These are phyloP conservation scores for Lagocephalus sceleratus DNA, from an alignment of 2,797 vertebrate genomes.

Conservation along the genomic window DNA sequence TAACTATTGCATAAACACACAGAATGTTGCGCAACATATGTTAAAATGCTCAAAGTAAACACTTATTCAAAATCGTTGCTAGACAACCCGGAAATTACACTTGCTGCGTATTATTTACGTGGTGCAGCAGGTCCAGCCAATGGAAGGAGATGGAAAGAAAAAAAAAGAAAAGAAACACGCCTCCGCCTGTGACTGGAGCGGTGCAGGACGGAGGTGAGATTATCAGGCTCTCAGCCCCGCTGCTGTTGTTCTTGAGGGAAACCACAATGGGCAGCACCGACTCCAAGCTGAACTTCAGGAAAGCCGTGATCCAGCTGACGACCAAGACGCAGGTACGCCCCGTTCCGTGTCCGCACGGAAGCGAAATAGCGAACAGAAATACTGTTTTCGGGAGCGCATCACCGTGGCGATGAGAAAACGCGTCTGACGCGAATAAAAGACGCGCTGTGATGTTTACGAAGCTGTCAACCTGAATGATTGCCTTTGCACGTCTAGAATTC, in stretches of 20 bases:
- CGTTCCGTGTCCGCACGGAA: neutral
- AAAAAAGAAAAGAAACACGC: slow-evolving; percentile 38
- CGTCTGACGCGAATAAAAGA: slow-evolving; percentile 8
- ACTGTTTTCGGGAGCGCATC: slow-evolving; percentile 35
- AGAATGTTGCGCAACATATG: too few species aligned
- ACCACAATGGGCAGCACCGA: slow-evolving; percentile 89
- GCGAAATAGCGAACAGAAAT: slow-evolving; percentile 9
- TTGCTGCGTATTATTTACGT: slow-evolving; percentile 6
- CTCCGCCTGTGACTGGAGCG: slow-evolving; percentile 67
- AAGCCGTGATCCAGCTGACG: slow-evolving; percentile 96
- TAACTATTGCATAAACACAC: too few species aligned
- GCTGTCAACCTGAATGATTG: neutral
- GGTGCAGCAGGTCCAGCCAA: slow-evolving; percentile 45
- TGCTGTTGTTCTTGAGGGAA: slow-evolving; percentile 40
- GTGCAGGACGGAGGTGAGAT: slow-evolving; percentile 66
- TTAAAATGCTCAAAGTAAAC: too few species aligned
- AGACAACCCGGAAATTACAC: slow-evolving; percentile 68
- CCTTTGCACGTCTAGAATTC: slow-evolving; percentile 3
- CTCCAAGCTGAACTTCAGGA: slow-evolving; percentile 95
- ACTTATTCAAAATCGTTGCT: neutral
- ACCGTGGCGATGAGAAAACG: slow-evolving; percentile 39
- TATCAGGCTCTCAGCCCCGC: slow-evolving; percentile 57
- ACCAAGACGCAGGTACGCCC: slow-evolving; percentile 92
- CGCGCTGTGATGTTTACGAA: neutral
- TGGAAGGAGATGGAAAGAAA: slow-evolving; percentile 18